phyloP scores from a whole-genome alignment of 1,140 invertebrate genomes.

The Hermatobates lingyangjiaoensis region DNA sequence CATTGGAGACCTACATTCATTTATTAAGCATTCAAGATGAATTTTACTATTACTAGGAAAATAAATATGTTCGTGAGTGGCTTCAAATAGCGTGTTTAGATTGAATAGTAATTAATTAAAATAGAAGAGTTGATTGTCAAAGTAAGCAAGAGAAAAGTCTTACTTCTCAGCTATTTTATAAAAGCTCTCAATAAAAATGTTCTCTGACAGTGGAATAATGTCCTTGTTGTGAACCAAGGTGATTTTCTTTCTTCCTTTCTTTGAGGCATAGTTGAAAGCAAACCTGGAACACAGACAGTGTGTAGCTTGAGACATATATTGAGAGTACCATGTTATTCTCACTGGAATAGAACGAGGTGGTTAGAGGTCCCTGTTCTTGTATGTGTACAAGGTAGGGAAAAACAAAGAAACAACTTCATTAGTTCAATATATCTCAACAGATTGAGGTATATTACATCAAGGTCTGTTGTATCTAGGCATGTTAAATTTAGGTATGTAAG shows the following conservation, averaged over 20 bases:
- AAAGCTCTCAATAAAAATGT: conserved; percentile 3
- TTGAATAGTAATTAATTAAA: too few species aligned
- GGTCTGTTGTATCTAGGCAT: too few species aligned
- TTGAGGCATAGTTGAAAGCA: conserved; percentile 8
- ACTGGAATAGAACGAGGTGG: not conserved
- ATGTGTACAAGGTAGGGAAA: not conserved
- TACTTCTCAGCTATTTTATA: conserved; percentile 3
- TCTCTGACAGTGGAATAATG: conserved; percentile 3
- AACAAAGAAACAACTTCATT: not conserved
- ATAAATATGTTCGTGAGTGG: too few species aligned
- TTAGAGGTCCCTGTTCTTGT: too few species aligned
- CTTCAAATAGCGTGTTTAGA: too few species aligned
- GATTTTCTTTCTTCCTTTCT: conserved; percentile 3
- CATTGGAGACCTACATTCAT: too few species aligned
- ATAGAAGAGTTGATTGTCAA: too few species aligned
- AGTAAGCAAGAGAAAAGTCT: too few species aligned
- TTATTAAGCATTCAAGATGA: too few species aligned
- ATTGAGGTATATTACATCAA: too few species aligned
- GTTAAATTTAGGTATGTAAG: too few species aligned
- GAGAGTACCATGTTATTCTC: not conserved
- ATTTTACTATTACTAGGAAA: too few species aligned
- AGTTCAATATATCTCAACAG: not conserved
- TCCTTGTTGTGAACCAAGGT: not conserved
- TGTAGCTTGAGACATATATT: not conserved
- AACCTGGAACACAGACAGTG: not conserved